Conservation (phyloP, 2,797 vertebrate genomes). For the Apogon talboti region DNA sequence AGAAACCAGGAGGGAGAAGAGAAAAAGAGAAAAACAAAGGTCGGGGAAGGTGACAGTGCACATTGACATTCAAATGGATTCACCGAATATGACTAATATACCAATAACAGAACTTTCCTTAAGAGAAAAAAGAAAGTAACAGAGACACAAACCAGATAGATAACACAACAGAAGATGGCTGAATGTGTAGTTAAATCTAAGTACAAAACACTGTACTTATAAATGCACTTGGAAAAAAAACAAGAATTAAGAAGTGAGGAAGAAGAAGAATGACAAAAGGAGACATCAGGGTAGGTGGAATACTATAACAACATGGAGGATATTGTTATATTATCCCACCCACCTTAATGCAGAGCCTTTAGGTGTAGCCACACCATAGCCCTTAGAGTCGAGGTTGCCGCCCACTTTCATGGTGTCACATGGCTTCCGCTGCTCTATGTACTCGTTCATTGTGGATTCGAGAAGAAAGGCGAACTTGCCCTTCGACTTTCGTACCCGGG, state of each 20-base stretch:
- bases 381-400: constrained; percentile 99
- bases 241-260: constrained; percentile 71
- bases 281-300: constrained; percentile 99
- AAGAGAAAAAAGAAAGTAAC: constrained; percentile 61
- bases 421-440: constrained; percentile 99
- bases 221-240: constrained; percentile 65
- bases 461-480: constrained; percentile 99
- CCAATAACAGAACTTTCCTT: constrained; percentile 47
- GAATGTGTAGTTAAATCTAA: constrained; percentile 52
- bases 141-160: constrained; percentile 68
- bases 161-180: constrained; percentile 62
- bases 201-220: constrained; percentile 57
- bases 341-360: constrained; percentile 99
- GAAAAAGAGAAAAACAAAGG: constrained; percentile 45
- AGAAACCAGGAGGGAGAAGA: constrained; percentile 55
- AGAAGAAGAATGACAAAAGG: constrained; percentile 91
- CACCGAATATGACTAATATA: constrained; percentile 54
- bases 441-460: constrained; percentile 99
- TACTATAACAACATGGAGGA: constrained; percentile 97
- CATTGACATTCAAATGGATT: constrained; percentile 69
- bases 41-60: constrained; percentile 52
- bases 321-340: constrained; percentile 99
- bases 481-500: constrained; percentile 97
- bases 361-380: constrained; percentile 98
- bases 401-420: constrained; percentile 99